A percentile compares a stretch with the other conserved stretches of the same genome.
Evolutionary conservation across 1,140 invertebrate species (phyloP).

Genomic region (Drosophila aff.): DNA sequence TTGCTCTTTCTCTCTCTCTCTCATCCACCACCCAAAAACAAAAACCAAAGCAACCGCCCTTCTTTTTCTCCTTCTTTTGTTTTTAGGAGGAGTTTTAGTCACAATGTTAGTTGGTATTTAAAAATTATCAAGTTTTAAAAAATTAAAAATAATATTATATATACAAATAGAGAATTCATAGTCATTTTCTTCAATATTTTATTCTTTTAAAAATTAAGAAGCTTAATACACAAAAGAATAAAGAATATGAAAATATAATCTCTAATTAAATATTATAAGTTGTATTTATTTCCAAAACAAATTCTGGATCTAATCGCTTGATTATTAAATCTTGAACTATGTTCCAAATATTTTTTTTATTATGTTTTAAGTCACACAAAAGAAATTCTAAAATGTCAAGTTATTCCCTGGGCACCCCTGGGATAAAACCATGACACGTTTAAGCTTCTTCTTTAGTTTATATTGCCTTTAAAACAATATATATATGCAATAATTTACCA

Average conservation of each 20-base stretch:
- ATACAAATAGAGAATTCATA: neutral
- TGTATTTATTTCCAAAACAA: too few species aligned
- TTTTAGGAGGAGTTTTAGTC: neutral
- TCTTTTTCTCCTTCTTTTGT: neutral
- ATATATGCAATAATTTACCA: constrained; percentile 9
- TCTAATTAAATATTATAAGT: too few species aligned
- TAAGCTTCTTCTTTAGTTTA: neutral
- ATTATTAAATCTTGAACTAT: too few species aligned
- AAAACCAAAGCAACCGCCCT: neutral
- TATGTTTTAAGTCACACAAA: too few species aligned
- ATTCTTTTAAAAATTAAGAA: neutral
- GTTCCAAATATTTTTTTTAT: too few species aligned
- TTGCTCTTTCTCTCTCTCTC: constrained; percentile 1
- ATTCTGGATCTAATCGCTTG: too few species aligned
- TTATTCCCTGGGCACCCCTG: neutral
- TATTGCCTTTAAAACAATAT: neutral
- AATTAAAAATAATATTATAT: too few species aligned
- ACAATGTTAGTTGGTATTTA: neutral
- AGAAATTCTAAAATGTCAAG: neutral
- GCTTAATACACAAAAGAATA: too few species aligned
- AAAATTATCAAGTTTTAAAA: neutral
- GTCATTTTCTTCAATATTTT: neutral
- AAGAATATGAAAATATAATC: too few species aligned
- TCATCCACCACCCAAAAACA: neutral
- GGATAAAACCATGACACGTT: neutral